Base-by-base conservation (phyloP, 1,140 invertebrate species). In the Lepidotrigona ventralis region DNA sequence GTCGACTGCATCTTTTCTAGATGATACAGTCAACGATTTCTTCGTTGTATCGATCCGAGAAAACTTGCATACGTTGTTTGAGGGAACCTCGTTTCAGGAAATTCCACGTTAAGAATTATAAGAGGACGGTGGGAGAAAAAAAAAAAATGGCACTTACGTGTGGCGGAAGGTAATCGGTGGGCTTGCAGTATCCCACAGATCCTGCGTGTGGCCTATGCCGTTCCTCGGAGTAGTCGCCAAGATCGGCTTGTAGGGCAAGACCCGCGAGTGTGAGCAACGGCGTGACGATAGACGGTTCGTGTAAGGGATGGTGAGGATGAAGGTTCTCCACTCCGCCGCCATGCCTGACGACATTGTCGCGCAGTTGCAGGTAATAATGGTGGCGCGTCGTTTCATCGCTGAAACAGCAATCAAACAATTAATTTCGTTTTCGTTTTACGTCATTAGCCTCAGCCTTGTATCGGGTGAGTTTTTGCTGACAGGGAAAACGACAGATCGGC, bases 291-390 rank as follows among this genome's bases (percentile, higher is more conserved):
- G 90, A 89, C 19, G 89, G 96, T 95, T 93, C 97, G 96, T 91
- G 98, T 95, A 88, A 94, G 92, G 92, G 95, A 93, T 92, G 96
- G 95, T 85, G 96, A 94, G 81, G 96, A 86, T 94, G 92, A 77
- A 94, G 92, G 69, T 91, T 94, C 84, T 94, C 93, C 83, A 94
- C 96, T 88, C 97, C 94, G 60, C 94, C 94, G 83, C 96, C 96
- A 91, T 96, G 95, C 73, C 95, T 95, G 81, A 96, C 95, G 39
- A 98, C 96, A 94, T 99, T 99, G 91, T 98, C 96, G 60, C 97
- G 96, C 90, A 99, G 94, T 95, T 99, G 98, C 86, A 98, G 95
- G 93, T 98, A 99, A 93, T 99, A 99, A 91, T 99, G 97, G 90
- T 98, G 97, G 39, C 98, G 95, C 15, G 98, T 98, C 80, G 97